These are phyloP conservation scores for Prionace glauca DNA, from an alignment of 2,797 vertebrate species.

Conservation along the genomic window DNA sequence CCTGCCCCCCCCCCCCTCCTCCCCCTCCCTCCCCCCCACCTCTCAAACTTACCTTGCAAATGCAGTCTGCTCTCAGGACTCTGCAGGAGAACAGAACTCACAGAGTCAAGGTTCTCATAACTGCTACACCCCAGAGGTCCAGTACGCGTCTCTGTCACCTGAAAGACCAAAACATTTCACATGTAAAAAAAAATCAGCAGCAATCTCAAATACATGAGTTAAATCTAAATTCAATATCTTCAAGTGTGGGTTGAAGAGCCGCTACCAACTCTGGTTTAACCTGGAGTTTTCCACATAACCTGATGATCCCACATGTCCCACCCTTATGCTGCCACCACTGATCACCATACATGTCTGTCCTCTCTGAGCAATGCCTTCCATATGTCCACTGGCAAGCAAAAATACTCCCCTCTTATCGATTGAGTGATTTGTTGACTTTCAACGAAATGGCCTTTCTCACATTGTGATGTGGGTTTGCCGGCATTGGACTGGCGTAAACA, in stretches of 20 bases:
- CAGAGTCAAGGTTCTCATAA: constrained; percentile 99
- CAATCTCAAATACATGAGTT: not conserved
- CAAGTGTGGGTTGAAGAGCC: not conserved
- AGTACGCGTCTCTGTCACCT: constrained; percentile 97
- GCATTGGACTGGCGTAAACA: too few species aligned
- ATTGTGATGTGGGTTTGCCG: too few species aligned
- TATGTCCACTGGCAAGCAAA: not conserved
- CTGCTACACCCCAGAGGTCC: constrained; percentile 97
- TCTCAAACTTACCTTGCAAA: constrained; percentile 81
- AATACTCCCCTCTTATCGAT: not conserved
- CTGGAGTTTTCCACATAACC: not conserved
- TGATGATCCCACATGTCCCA: not conserved
- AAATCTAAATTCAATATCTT: not conserved
- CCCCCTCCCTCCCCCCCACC: too few species aligned
- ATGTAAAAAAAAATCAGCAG: not conserved
- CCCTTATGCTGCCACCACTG: not conserved
- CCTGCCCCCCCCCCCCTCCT: not conserved
- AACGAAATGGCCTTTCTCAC: not conserved
- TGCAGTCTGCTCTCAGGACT: constrained; percentile 98
- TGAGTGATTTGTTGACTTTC: not conserved
- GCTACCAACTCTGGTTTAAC: not conserved
- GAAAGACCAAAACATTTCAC: constrained; percentile 48
- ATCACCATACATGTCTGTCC: not conserved
- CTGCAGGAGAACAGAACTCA: constrained; percentile 96
- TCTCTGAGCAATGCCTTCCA: not conserved